Evolutionary conservation across 1,140 invertebrate genomes (phyloP).

Genomic region (Thaumatotibia leucotreta): DNA sequence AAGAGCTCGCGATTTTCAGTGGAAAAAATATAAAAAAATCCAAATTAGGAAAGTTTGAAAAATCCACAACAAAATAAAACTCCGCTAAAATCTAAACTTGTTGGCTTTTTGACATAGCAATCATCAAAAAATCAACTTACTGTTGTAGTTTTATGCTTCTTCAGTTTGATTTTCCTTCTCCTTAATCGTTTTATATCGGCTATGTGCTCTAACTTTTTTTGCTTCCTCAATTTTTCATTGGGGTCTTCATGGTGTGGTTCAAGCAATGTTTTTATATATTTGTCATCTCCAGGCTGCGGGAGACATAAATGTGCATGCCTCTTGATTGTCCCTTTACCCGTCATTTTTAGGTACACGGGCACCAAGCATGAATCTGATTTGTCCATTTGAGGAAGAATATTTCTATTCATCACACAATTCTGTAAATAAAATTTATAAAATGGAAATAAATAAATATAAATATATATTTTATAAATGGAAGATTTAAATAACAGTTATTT

Average conservation of each 20-base stretch:
- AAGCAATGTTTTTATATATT: slow-evolving; percentile 56
- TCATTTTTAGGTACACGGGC: slow-evolving; percentile 45
- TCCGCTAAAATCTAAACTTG: too few relatives aligned
- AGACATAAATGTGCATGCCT: slow-evolving; percentile 81
- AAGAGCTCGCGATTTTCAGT: too few relatives aligned
- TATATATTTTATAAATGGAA: too few relatives aligned
- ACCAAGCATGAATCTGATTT: slow-evolving; percentile 45
- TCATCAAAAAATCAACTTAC: too few relatives aligned
- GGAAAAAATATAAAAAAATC: too few relatives aligned
- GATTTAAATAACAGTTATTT: too few relatives aligned
- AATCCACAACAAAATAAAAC: too few relatives aligned
- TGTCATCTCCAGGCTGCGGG: slow-evolving; percentile 77
- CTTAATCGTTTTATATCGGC: slow-evolving; percentile 78
- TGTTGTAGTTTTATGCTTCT: slow-evolving; percentile 49
- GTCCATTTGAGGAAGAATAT: slow-evolving; percentile 30
- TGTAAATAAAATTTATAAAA: slow-evolving; percentile 23
- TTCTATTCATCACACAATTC: slow-evolving; percentile 38
- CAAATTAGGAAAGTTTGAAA: too few relatives aligned
- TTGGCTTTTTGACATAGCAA: too few relatives aligned
- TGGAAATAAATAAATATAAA: neutral
- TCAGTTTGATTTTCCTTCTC: slow-evolving; percentile 76
- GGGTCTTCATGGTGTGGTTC: slow-evolving; percentile 79
- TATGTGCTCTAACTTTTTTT: slow-evolving; percentile 77
- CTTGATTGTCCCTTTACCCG: slow-evolving; percentile 44
- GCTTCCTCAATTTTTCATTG: slow-evolving; percentile 77